Percentiles rank a stretch among this genome's conserved stretches.
Evolutionary conservation across 2,113 vertebrate genomes (phyloP).

Genomic region (Solenodon paradoxus): DNA sequence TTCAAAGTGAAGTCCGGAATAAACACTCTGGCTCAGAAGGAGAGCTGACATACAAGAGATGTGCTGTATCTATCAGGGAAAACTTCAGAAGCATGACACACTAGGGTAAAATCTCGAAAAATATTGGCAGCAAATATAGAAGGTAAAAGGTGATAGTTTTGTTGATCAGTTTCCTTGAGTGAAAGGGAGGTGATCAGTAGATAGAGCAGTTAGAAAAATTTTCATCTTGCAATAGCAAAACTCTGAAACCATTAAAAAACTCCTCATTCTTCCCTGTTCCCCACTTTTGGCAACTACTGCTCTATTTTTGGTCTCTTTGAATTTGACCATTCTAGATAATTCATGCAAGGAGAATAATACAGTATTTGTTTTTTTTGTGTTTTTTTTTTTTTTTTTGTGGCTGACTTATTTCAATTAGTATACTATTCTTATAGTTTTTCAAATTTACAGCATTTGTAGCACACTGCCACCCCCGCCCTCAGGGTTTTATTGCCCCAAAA

Average conservation of each 20-base stretch:
- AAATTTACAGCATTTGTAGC: not conserved
- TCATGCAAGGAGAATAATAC: not conserved
- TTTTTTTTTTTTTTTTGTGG: too few relatives aligned
- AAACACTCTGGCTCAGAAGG: not conserved
- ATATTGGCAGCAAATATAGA: not conserved
- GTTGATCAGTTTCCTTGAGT: not conserved
- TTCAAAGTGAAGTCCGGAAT: not conserved
- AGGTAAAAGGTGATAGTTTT: not conserved
- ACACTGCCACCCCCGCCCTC: not conserved
- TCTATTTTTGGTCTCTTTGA: too few relatives aligned
- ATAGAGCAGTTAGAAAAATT: not conserved
- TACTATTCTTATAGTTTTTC: not conserved
- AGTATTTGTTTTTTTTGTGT: not conserved
- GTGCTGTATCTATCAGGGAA: not conserved
- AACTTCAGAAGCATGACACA: not conserved
- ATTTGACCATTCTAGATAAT: too few relatives aligned
- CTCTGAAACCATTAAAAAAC: not conserved
- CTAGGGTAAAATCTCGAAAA: not conserved
- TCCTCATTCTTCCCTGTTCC: not conserved
- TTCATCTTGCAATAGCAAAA: not conserved
- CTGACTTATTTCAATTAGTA: not conserved
- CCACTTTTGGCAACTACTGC: not conserved
- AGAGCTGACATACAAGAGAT: not conserved
- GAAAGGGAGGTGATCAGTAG: not conserved
- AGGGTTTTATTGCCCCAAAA: not conserved